phyloP scores from a whole-genome alignment of 2,888 invertebrate species.

The Choreutis nemorana region DNA sequence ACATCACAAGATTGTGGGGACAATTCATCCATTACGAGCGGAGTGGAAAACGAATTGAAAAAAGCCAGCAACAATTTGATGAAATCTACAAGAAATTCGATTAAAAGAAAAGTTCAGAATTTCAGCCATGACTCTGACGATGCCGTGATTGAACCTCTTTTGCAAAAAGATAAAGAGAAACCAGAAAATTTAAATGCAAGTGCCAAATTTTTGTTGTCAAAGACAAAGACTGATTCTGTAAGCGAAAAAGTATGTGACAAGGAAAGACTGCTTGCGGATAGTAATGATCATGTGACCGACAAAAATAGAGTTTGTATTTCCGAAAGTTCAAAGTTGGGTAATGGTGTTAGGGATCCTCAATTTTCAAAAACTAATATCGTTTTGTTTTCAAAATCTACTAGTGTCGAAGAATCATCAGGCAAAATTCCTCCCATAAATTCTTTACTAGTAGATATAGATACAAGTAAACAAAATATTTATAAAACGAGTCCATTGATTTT shows the following conservation, averaged over 20 bases:
- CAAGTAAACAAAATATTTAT: slow-evolving; percentile 24
- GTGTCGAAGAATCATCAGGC: slow-evolving; percentile 19
- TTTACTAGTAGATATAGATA: slow-evolving; percentile 42
- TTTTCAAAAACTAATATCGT: slow-evolving; percentile 17
- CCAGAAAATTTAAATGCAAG: slow-evolving; percentile 28
- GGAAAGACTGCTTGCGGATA: slow-evolving; percentile 22
- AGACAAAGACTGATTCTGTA: slow-evolving; percentile 42
- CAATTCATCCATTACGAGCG: slow-evolving; percentile 43
- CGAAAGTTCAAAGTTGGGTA: slow-evolving; percentile 9
- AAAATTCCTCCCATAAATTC: slow-evolving; percentile 26
- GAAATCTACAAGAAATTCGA: slow-evolving; percentile 50
- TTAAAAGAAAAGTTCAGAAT: slow-evolving; percentile 43
- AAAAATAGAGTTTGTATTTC: slow-evolving; percentile 2
- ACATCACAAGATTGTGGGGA: slow-evolving; percentile 52
- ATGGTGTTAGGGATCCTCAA: slow-evolving; percentile 20
- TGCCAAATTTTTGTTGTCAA: slow-evolving; percentile 45
- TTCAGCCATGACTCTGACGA: slow-evolving; percentile 48
- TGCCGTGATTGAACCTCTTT: slow-evolving; percentile 46
- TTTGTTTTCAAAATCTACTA: slow-evolving; percentile 10
- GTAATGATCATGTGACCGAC: slow-evolving; percentile 15
- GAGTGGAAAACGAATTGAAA: slow-evolving; percentile 45
- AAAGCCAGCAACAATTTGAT: slow-evolving; percentile 46
- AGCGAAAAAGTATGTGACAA: slow-evolving; percentile 24
- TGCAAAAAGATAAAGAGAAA: slow-evolving; percentile 40
- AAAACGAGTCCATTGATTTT: slow-evolving; percentile 45